Base-by-base conservation (phyloP, 2,797 vertebrate species). In the Graptemys geographica region DNA sequence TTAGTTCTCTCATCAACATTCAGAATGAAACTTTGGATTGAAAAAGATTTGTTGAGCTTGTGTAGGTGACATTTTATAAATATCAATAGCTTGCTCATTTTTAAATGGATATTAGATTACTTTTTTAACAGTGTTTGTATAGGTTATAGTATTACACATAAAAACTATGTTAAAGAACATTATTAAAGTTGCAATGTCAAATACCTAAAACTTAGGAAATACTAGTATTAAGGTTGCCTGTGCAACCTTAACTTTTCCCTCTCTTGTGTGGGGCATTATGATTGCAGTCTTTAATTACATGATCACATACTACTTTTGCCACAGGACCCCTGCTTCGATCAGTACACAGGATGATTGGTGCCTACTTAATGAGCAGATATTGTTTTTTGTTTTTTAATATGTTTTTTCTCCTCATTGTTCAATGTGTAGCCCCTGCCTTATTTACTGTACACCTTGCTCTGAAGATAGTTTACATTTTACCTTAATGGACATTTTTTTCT, bases 231-330 rank as follows among this genome's bases (percentile, higher is more conserved):
- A 19, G 7, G 62, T 37, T 69, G 16, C 33, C 33, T 69, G 16
- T 69, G 62, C 18, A 37, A 69, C 33, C 62, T 37, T n/a, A n/a
- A n/a, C 62, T 69, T 18, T 18, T 8, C 18, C 62, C 33, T 18
- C 33, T 37, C 4, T 37, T 65, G 62, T n/a, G 15, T 65, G 31
- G 7, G 33, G 33, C 62, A n/a, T n/a, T 69, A 37, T 31, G 0
- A 47, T 6, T 6, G n/a, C 1, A 15, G 1, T n/a, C 83, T 79
- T 78, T 57, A 4, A 57, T 53, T 88, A 74, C 74, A 81, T 2
- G 55, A 51, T 1, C 0, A 0, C 18, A n/a, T 19, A 31, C 2
- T 33, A 44, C 41, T 27, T 93, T 56, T 69, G 80, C 69, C 37
- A 74, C 8, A 44, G 72, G 37, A 93, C 2, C 15, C 4, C 27